Evolutionary conservation across 2,113 vertebrate species (phyloP), one percentile per base, ranked within the genome.

Genomic region (Clarias magur): DNA sequence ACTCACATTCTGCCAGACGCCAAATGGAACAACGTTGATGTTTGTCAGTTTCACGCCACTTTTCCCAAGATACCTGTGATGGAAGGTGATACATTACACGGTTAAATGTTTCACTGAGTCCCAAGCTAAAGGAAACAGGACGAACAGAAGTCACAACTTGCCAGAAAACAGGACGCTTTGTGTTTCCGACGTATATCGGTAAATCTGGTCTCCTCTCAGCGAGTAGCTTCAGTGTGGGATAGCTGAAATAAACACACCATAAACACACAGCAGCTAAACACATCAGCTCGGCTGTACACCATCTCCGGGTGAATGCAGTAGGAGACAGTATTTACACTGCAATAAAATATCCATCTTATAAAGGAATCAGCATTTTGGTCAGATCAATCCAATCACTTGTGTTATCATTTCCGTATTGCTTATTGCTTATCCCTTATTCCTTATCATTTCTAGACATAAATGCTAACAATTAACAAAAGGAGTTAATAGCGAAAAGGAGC

Each of bases 101-200:
- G 19, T 4, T 21, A 73, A 19, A 17, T 42, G 1, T 73, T 42
- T 42, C 6, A 72, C 70, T 17, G 23, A 42, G 8, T 17, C 21
- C 34, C 3, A 3, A 70, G 27, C 1, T 34, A 30, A 15, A 70
- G 27, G 16, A 34, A 2, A 34, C 5, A 34, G 5, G 1, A 0
- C n/a, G n/a, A n/a, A n/a, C n/a, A 5, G 38, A 13, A 21, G 19
- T 11, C 3, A 8, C n/a, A 80, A 80, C 92, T 73, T 13, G 93
- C 96, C 96, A 96, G 86, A 96, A 96, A 1, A 96, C 95, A 0
- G 96, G 95, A 53, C 95, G 93, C 25, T 95, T 93, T 0, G 95
- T 96, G 68, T 96, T 92, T 4, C 96, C 96, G 19, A 96, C 96
- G 68, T 94, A 96, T 86, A 97, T 95, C 34, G 95, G 95, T 54